These are phyloP conservation scores for Sciurus vulgaris DNA, from an alignment of 2,797 vertebrate species.

Conservation along the genomic window DNA sequence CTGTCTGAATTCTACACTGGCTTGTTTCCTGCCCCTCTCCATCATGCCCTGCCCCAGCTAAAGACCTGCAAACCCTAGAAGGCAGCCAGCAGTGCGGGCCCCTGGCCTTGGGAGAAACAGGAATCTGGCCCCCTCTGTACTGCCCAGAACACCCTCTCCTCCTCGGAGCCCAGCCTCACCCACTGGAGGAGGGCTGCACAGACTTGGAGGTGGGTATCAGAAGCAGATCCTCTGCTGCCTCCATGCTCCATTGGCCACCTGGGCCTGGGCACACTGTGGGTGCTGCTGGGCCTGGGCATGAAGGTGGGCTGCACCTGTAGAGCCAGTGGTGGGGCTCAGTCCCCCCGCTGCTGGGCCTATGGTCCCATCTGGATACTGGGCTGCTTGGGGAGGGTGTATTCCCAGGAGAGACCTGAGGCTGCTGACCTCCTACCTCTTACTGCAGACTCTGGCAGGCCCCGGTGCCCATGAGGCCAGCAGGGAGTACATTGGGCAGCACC, in stretches of 20 bases:
- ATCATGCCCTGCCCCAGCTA: too few species aligned
- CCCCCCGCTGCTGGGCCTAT: not conserved
- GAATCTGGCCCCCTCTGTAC: not conserved
- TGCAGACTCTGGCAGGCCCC: not conserved
- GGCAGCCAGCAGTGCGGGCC: not conserved
- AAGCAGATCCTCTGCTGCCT: not conserved
- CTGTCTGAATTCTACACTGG: not conserved
- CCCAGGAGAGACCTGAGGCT: not conserved
- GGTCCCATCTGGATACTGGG: not conserved
- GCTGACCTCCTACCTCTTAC: too few species aligned
- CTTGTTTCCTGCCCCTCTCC: too few species aligned
- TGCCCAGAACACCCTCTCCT: not conserved
- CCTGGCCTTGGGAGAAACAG: not conserved
- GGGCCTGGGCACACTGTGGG: not conserved
- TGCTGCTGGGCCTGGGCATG: too few species aligned
- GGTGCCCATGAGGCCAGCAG: not conserved
- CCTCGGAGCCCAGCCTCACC: not conserved
- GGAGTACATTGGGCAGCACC: not conserved
- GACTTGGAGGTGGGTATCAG: not conserved
- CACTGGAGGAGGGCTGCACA: not conserved
- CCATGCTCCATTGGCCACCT: rapidly evolving
- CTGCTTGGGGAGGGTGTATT: not conserved
- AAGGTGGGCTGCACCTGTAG: not conserved
- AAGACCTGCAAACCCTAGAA: not conserved
- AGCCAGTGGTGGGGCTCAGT: not conserved